These are phyloP conservation scores for Scyliorhinus canicula DNA, from an alignment of 2,797 vertebrate genomes.

Conservation along the genomic window DNA sequence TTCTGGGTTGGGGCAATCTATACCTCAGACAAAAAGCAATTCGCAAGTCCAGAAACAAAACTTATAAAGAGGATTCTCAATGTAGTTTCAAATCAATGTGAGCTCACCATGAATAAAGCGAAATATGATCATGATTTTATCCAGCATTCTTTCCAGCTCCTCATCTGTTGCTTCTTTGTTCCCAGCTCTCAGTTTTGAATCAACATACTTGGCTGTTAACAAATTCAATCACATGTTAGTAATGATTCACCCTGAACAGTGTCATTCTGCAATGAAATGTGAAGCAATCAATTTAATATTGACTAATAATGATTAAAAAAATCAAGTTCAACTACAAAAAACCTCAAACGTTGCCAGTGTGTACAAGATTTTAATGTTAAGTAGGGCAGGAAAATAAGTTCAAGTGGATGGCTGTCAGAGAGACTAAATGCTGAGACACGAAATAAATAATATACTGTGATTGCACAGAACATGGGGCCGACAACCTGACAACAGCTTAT, in stretches of 20 bases:
- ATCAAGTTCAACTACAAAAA: not conserved
- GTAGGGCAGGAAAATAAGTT: not conserved
- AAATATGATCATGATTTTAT: slow-evolving; percentile 75
- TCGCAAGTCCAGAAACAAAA: not conserved
- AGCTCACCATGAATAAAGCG: slow-evolving; percentile 70
- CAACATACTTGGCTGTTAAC: slow-evolving; percentile 65
- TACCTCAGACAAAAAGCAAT: not conserved
- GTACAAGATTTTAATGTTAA: not conserved
- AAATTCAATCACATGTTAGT: not conserved
- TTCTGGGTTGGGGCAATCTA: not conserved
- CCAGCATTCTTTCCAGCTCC: slow-evolving; percentile 69
- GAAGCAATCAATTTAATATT: not conserved
- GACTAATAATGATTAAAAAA: not conserved
- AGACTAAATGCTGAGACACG: not conserved
- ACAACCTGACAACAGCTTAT: not conserved
- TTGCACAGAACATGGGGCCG: not conserved
- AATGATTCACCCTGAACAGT: not conserved
- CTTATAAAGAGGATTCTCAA: not conserved
- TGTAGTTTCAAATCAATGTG: not conserved
- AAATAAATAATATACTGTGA: too few species aligned
- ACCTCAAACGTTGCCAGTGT: not conserved
- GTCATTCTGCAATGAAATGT: not conserved
- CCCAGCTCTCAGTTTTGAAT: slow-evolving; percentile 68
- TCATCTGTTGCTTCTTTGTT: slow-evolving; percentile 74
- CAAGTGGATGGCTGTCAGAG: not conserved